phyloP scores from a whole-genome alignment of 2,113 vertebrate species.

The Lontra canadensis region DNA sequence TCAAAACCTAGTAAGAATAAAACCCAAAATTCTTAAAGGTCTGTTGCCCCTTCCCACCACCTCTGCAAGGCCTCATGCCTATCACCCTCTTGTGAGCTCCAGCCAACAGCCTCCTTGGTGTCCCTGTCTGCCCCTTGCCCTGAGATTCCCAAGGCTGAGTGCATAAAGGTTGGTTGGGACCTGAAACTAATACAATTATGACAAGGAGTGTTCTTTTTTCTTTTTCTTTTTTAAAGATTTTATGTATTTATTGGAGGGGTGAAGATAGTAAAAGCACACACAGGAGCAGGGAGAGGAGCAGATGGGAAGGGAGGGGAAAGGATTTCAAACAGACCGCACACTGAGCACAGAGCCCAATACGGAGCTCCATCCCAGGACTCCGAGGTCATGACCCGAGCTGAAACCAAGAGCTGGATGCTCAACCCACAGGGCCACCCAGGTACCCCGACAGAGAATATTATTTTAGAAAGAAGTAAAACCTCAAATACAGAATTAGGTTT shows the following conservation, averaged over 20 bases:
- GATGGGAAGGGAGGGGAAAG: neutral
- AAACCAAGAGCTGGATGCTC: neutral
- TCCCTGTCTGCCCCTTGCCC: neutral
- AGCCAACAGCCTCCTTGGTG: neutral
- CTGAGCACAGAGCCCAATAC: fast-evolving
- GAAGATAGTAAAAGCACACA: neutral
- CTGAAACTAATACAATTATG: neutral
- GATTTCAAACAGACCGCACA: neutral
- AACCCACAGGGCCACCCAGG: neutral
- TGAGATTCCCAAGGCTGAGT: neutral
- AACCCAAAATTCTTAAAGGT: neutral
- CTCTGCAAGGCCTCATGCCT: neutral
- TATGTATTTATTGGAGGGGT: neutral
- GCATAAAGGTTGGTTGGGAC: neutral
- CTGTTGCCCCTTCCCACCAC: neutral
- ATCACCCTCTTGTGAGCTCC: neutral
- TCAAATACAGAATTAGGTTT: neutral
- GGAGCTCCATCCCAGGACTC: neutral
- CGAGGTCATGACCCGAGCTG: neutral
- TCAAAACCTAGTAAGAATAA: constrained; percentile 2
- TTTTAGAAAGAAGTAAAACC: constrained; percentile 2
- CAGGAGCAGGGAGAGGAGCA: neutral
- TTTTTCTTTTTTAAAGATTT: neutral
- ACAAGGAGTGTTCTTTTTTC: neutral
- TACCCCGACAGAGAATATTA: neutral